Conservation (phyloP, 1,140 invertebrate genomes). For the Philotrypesis tridentata region DNA sequence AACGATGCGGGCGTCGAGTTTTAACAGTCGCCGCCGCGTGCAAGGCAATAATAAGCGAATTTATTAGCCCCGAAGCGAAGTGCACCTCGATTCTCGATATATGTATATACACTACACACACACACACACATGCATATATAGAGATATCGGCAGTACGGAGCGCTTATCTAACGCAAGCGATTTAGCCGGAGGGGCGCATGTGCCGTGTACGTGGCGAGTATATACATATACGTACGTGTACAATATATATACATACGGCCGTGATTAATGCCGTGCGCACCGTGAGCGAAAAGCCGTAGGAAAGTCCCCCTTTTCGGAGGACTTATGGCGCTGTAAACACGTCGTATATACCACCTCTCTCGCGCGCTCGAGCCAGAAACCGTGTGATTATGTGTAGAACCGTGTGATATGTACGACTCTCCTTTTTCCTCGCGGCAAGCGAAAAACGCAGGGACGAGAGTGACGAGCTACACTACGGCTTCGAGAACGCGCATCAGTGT, state of each 20-base stretch:
- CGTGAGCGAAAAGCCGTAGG: not conserved
- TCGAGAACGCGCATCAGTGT: not conserved
- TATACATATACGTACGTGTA: too few relatives aligned
- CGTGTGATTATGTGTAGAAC: too few relatives aligned
- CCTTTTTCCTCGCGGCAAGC: too few relatives aligned
- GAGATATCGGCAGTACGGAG: not conserved
- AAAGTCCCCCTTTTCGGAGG: not conserved
- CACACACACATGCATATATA: not conserved
- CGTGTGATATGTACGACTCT: too few relatives aligned
- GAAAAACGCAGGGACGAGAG: too few relatives aligned
- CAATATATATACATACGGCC: not conserved
- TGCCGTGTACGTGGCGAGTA: too few relatives aligned
- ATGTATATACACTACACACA: too few relatives aligned
- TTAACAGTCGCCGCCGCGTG: too few relatives aligned
- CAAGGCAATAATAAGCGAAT: not conserved
- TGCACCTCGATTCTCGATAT: not conserved
- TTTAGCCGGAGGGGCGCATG: not conserved
- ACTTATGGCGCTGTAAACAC: constrained; percentile 15
- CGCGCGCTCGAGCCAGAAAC: too few relatives aligned
- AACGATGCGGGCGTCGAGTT: not conserved
- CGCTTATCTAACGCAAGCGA: not conserved
- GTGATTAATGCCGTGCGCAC: not conserved
- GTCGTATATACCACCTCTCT: not conserved
- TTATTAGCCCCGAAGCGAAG: not conserved
- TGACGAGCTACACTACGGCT: too few relatives aligned